These are phyloP conservation scores for Rhinopomastus cyanomelas DNA, from an alignment of 2,113 vertebrate genomes.

Conservation along the genomic window DNA sequence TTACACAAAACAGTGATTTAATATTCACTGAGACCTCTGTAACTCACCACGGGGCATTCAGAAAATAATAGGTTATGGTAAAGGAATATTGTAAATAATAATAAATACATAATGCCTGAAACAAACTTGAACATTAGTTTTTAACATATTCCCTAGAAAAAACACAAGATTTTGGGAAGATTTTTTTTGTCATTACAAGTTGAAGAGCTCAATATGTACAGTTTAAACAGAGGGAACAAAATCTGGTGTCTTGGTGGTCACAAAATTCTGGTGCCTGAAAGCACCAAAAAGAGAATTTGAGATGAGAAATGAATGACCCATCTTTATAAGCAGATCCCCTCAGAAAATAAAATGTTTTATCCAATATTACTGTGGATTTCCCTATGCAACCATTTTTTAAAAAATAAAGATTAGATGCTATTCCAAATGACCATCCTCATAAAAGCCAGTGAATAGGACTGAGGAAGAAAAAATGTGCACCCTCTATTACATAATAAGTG, in stretches of 20 bases:
- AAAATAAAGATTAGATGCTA: not conserved
- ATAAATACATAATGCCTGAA: not conserved
- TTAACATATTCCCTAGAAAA: not conserved
- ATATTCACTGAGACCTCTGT: not conserved
- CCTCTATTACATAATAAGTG: not conserved
- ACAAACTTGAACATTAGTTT: not conserved
- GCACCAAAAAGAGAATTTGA: not conserved
- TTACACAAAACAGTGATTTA: not conserved
- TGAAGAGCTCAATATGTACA: not conserved
- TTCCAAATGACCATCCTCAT: not conserved
- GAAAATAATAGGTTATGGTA: not conserved
- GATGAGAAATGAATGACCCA: not conserved
- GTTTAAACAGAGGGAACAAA: not conserved
- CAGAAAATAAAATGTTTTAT: not conserved
- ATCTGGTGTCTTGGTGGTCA: not conserved
- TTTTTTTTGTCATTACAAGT: not conserved
- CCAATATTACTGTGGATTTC: not conserved
- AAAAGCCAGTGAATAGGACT: not conserved
- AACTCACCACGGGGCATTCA: not conserved
- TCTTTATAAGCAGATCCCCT: not conserved
- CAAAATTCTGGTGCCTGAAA: not conserved
- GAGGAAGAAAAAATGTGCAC: not conserved
- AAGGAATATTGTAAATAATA: not conserved
- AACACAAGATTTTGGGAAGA: rapidly evolving
- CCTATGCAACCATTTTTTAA: not conserved